Base-by-base conservation (phyloP, 2,888 invertebrate genomes). In the Lepeophtheirus nordmannii region DNA sequence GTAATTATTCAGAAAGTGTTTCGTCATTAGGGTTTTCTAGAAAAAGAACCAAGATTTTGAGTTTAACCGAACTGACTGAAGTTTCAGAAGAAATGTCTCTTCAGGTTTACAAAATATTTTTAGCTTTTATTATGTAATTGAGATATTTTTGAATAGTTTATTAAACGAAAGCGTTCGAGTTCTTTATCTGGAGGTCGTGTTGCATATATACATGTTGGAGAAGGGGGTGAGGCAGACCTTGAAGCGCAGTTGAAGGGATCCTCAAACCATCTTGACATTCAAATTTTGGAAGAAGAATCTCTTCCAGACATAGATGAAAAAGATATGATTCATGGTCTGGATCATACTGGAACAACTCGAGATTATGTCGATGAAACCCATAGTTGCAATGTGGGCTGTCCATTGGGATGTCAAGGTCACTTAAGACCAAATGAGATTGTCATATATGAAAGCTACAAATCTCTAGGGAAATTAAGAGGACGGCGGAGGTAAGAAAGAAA, bases 281-380 rank as follows among this genome's bases (percentile, higher is more conserved):
- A 65, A 37, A 65, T 65, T n/a, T 30, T 65, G n/a, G 65, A 65
- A 22, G 65, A 65, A 38, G 65, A 65, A 46, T 17, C 17, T 65
- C 65, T 65, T 14, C 65, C 65, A 17, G 65, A 65, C 38, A 65
- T 65, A 14, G 65, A 65, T 58, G 65, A 65, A 39, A 41, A 57
- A 11, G 65, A 65, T 65, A 65, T 65, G 65, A 65, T 65, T 20
- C 65, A 65, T 58, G 65, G 65, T n/a, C 58, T 65, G 7, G 65
- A 65, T 58, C 65, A 65, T 58, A 65, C 65, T 5, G 65, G 65
- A 37, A 65, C 65, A 14, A n/a, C 65, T n/a, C 65, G 65, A 37
- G 65, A 65, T 30, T 65, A 65, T 46, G 58, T 65, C 5, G 65
- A 65, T 46, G 65, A 65, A 22, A 20, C 58, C n/a, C 65, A 65